These are phyloP conservation scores for Hozukius guyotensis DNA, from an alignment of 2,797 vertebrate genomes.

Conservation along the genomic window DNA sequence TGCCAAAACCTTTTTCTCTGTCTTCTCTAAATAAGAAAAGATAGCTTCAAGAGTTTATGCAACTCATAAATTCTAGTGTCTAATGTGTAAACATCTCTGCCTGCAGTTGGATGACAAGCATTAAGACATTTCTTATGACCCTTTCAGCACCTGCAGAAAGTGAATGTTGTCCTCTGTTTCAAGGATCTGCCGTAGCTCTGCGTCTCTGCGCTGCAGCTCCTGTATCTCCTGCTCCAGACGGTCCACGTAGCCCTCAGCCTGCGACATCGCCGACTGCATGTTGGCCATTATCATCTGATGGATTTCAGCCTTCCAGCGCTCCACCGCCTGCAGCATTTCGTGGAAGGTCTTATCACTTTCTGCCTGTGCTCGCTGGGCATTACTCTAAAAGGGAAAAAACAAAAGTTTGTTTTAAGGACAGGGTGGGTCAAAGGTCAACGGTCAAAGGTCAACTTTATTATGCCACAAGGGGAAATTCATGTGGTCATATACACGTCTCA, in stretches of 20 bases:
- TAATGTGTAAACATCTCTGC: not conserved
- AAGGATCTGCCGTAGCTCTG: slow-evolving; percentile 78
- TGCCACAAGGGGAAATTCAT: too few species aligned
- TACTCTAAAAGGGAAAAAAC: slow-evolving; percentile 58
- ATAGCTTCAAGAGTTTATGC: not conserved
- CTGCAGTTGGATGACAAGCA: not conserved
- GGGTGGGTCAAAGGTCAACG: too few species aligned
- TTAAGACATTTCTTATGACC: not conserved
- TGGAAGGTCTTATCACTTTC: slow-evolving; percentile 85
- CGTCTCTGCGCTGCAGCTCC: slow-evolving; percentile 82
- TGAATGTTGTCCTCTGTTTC: slow-evolving; percentile 84
- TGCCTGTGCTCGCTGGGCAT: slow-evolving; percentile 77
- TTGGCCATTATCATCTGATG: slow-evolving; percentile 83
- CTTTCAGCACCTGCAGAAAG: slow-evolving; percentile 79
- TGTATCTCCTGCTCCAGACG: slow-evolving; percentile 87
- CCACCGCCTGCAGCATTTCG: slow-evolving; percentile 84
- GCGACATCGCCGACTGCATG: slow-evolving; percentile 82
- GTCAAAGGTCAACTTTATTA: too few species aligned
- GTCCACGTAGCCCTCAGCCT: slow-evolving; percentile 85
- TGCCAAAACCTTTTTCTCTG: too few species aligned
- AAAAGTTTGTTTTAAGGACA: slow-evolving; percentile 3
- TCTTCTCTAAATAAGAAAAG: not conserved
- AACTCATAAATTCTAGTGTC: not conserved
- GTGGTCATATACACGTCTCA: too few species aligned
- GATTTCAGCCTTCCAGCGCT: slow-evolving; percentile 85